Conservation (phyloP, 2,113 vertebrate genomes). For the Tapirus terrestris region DNA sequence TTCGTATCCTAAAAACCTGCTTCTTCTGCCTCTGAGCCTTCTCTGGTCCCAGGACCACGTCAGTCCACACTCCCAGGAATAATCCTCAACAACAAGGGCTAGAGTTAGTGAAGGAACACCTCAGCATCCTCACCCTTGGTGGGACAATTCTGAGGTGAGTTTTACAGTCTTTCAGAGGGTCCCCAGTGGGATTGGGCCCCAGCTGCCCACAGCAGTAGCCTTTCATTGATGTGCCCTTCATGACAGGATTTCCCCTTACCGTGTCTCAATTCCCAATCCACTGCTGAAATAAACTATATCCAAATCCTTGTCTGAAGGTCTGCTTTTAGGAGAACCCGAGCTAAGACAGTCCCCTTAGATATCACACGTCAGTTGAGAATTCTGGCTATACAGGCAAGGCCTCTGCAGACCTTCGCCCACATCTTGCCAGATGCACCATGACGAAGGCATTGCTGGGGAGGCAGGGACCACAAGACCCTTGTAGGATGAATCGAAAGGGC, state of each 20-base stretch:
- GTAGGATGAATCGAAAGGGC: not conserved
- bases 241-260: not conserved
- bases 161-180: not conserved
- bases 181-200: not conserved
- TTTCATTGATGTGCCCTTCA: fast-evolving
- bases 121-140: not conserved
- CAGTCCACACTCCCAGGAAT: not conserved
- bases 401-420: no score
- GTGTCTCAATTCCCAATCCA: not conserved
- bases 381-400: not conserved
- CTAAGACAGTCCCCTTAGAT: not conserved
- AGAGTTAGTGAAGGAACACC: not conserved
- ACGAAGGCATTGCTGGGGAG: not conserved
- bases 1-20: not conserved
- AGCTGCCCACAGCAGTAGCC: not conserved
- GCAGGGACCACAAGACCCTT: not conserved
- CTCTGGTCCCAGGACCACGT: not conserved
- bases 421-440: not conserved
- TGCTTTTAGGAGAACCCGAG: not conserved
- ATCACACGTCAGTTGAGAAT: not conserved
- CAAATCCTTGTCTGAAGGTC: not conserved
- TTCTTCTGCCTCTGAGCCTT: not conserved
- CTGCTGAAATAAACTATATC: not conserved
- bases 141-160: not conserved
- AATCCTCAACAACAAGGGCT: not conserved